A percentile compares a stretch with the other conserved stretches of the same genome.
phyloP scores from a whole-genome alignment of 1,140 invertebrate species.

The Aphaenogaster ashmeadi region DNA sequence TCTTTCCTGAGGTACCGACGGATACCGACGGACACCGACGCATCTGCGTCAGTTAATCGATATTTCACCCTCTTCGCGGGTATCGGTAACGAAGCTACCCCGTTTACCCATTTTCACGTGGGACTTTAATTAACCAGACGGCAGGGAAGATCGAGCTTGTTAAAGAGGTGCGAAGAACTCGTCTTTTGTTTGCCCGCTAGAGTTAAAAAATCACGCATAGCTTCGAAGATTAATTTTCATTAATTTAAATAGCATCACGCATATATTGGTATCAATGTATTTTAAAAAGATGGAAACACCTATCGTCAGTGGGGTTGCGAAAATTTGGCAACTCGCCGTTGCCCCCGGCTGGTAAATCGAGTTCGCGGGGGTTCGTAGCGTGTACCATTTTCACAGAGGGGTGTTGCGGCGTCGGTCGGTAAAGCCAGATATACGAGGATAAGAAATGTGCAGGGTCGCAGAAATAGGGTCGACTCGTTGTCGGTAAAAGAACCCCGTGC shows the following conservation, averaged over 20 bases:
- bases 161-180: not conserved
- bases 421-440: conserved; percentile 51
- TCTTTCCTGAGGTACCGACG: conserved; percentile 26
- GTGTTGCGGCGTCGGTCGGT: conserved; percentile 61
- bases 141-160: not conserved
- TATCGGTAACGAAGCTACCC: conserved; percentile 44
- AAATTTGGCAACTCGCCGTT: conserved; percentile 27
- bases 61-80: conserved; percentile 38
- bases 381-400: conserved; percentile 17
- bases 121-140: conserved; percentile 18
- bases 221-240: not conserved
- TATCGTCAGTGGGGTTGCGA: not conserved
- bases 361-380: not conserved
- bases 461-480: conserved; percentile 38
- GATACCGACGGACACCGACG: conserved; percentile 42
- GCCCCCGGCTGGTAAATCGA: conserved; percentile 53
- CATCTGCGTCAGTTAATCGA: conserved; percentile 28
- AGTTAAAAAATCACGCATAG: not conserved
- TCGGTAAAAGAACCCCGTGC: conserved; percentile 68
- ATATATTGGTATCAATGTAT: not conserved
- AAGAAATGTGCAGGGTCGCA: conserved; percentile 20
- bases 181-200: not conserved
- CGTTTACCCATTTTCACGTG: conserved; percentile 11
- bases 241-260: not conserved
- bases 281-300: not conserved